Conservation (phyloP, 2,797 vertebrate genomes). For the Phrynocephalus guinanensis region DNA sequence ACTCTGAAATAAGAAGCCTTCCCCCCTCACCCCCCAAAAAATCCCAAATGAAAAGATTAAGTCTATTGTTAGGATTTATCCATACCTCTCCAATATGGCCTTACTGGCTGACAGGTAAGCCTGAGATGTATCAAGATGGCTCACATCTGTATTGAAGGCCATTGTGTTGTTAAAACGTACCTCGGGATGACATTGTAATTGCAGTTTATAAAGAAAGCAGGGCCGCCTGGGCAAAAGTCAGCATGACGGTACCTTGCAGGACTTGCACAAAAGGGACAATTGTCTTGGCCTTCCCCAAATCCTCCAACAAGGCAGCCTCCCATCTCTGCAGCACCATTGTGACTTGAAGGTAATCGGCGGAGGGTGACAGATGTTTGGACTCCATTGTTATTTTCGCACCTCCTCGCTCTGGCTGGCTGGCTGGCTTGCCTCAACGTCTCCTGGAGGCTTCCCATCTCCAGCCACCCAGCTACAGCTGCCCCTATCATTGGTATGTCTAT, state of each 20-base stretch:
- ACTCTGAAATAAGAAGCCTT: neutral
- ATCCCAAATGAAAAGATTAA: neutral
- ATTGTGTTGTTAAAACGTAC: neutral
- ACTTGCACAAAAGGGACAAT: slow-evolving; percentile 20
- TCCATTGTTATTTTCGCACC: slow-evolving; percentile 10
- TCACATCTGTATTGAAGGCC: slow-evolving; percentile 3
- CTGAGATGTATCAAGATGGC: neutral
- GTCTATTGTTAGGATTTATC: neutral
- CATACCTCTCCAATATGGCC: neutral
- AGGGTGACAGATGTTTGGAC: neutral
- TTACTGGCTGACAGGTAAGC: too few species aligned
- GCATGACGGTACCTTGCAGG: neutral
- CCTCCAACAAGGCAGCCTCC: neutral
- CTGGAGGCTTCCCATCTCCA: neutral
- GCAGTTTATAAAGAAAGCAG: slow-evolving; percentile 15
- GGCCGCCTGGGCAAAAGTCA: neutral
- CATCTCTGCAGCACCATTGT: neutral
- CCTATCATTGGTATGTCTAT: neutral
- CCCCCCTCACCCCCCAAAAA: neutral
- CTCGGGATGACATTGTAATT: slow-evolving; percentile 11
- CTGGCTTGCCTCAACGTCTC: neutral
- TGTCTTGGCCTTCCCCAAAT: neutral
- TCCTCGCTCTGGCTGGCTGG: neutral
- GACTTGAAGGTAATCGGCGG: neutral
- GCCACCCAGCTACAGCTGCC: neutral